Conservation (phyloP, 2,113 vertebrate genomes). For the Mormyrus iriodes region DNA sequence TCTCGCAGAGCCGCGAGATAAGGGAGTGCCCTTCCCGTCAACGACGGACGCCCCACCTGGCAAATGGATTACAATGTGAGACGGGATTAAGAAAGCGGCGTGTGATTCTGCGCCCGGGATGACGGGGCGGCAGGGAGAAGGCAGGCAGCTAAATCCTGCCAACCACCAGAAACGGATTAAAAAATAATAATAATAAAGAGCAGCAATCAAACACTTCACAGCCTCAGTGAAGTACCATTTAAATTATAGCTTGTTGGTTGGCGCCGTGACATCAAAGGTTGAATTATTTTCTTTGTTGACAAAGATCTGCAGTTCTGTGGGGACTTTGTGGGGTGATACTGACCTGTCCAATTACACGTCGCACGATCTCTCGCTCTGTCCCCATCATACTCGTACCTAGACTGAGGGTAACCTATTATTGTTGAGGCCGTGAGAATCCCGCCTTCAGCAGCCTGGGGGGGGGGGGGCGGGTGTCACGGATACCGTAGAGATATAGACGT, state of each 20-base stretch:
- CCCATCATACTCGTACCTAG: neutral
- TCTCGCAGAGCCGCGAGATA: neutral
- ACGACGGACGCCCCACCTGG: neutral
- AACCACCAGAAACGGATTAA: neutral
- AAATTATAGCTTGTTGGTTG: neutral
- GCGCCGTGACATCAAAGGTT: neutral
- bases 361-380: neutral
- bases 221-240: neutral
- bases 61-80: conserved; percentile 6
- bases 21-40: neutral
- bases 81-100: conserved; percentile 3
- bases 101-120: neutral
- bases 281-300: neutral
- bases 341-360: neutral
- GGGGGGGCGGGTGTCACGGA: neutral
- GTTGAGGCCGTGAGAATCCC: neutral
- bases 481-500: neutral
- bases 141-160: conserved; percentile 7
- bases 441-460: neutral
- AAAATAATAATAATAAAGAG: neutral
- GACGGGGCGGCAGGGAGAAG: neutral
- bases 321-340: neutral
- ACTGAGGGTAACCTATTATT: neutral
- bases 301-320: neutral
- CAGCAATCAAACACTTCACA: neutral